Conservation (phyloP, 2,797 vertebrate species). For the Sandelia bainsii region DNA sequence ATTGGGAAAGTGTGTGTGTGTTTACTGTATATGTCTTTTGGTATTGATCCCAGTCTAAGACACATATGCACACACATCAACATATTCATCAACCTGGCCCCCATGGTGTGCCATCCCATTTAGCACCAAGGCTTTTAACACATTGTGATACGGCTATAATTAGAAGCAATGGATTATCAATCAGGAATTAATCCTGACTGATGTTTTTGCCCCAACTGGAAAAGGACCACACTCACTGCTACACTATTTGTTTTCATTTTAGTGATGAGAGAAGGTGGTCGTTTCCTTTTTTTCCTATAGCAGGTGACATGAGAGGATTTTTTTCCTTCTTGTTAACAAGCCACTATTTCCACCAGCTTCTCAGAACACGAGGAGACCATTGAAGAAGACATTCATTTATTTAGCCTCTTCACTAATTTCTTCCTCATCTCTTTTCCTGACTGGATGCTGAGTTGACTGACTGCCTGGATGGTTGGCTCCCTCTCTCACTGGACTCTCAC, state of each 20-base stretch:
- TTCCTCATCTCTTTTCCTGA: slow-evolving; percentile 68
- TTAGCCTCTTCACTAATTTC: slow-evolving; percentile 66
- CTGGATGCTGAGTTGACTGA: slow-evolving; percentile 76
- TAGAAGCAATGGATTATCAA: slow-evolving; percentile 82
- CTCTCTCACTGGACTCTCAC: slow-evolving; percentile 69
- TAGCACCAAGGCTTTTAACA: slow-evolving; percentile 70
- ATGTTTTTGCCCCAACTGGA: slow-evolving; percentile 63
- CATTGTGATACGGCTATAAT: slow-evolving; percentile 76
- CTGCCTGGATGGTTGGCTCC: slow-evolving; percentile 71
- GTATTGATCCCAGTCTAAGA: slow-evolving; percentile 25
- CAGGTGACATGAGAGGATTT: slow-evolving; percentile 39
- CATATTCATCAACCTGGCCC: slow-evolving; percentile 25
- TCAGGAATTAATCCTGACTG: slow-evolving; percentile 79
- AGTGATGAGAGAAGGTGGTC: slow-evolving; percentile 26
- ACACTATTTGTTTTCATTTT: slow-evolving; percentile 51
- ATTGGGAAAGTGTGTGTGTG: slow-evolving; percentile 29
- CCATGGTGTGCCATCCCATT: slow-evolving; percentile 57
- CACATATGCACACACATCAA: slow-evolving; percentile 8
- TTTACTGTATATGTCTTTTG: slow-evolving; percentile 37
- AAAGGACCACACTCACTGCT: slow-evolving; percentile 47
- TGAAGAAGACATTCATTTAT: slow-evolving; percentile 68
- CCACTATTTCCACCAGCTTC: slow-evolving; percentile 30
- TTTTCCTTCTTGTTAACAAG: slow-evolving; percentile 20
- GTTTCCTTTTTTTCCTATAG: not conserved
- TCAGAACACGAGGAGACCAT: slow-evolving; percentile 52